A percentile compares a stretch with the other conserved stretches of the same genome.
Evolutionary conservation across 2,888 invertebrate genomes (phyloP).

Genomic region (Dorcus parallelipipedus): DNA sequence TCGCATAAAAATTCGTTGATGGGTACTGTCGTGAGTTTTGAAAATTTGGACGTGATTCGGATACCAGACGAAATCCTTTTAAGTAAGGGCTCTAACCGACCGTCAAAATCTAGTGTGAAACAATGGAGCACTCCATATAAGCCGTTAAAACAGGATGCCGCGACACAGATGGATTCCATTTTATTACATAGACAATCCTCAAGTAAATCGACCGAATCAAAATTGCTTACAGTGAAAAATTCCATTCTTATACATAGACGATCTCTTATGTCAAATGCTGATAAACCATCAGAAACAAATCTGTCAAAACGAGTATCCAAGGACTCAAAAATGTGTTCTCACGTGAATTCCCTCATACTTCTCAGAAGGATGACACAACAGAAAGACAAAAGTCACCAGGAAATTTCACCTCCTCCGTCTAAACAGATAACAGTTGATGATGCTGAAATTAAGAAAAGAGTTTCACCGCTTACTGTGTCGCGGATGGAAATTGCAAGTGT

Average conservation of each 20-base stretch:
- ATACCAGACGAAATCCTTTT: conserved; percentile 13
- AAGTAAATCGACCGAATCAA: conserved; percentile 9
- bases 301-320: neutral
- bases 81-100: conserved; percentile 3
- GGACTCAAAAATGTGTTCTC: conserved; percentile 18
- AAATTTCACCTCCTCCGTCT: neutral
- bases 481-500: conserved; percentile 32
- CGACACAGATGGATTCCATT: too few species aligned
- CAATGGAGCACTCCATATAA: neutral
- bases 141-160: too few species aligned
- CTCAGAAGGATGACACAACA: conserved; percentile 15
- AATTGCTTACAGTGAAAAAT: conserved; percentile 7
- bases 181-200: neutral
- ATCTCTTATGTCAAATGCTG: conserved; percentile 2
- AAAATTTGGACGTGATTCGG: conserved; percentile 12
- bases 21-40: conserved; percentile 12
- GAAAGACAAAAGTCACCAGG: neutral
- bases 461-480: conserved; percentile 17
- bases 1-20: neutral
- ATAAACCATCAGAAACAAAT: neutral
- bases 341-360: conserved; percentile 22
- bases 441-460: conserved; percentile 3
- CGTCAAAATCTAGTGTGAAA: conserved; percentile 6
- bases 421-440: neutral
- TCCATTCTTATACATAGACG: conserved; percentile 16